A percentile compares a stretch with the other conserved stretches of the same genome.
Evolutionary conservation across 2,888 invertebrate species (phyloP).

Genomic region (Seira musarum): DNA sequence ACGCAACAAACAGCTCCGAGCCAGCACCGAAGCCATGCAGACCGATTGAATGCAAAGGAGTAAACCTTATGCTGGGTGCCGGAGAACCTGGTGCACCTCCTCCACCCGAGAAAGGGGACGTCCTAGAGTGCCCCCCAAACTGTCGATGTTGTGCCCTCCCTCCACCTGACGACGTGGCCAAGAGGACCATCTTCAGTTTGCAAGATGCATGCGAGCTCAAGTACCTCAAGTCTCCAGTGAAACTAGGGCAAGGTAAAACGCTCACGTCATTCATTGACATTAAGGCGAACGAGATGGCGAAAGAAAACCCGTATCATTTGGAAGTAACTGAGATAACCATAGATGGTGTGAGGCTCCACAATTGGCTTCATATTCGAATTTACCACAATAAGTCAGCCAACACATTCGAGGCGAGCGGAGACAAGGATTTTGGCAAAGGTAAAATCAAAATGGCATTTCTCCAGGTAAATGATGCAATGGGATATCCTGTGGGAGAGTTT

Average conservation of each 20-base stretch:
- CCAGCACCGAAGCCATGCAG: no score
- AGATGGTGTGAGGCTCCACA: slow-evolving; percentile 39
- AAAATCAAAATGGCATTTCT: slow-evolving; percentile 50
- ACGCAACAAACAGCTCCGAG: no score
- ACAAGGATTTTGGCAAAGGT: slow-evolving; percentile 26
- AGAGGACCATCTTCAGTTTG: slow-evolving; percentile 31
- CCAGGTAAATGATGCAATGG: slow-evolving; percentile 38
- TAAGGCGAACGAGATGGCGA: not conserved
- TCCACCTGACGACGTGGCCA: not conserved
- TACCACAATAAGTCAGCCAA: not conserved
- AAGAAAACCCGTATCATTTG: slow-evolving; percentile 43
- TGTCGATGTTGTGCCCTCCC: slow-evolving; percentile 19
- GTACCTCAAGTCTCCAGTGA: slow-evolving; percentile 34
- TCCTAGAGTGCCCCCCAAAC: not conserved
- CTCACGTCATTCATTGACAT: not conserved
- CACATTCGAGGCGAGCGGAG: no score
- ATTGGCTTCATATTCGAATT: slow-evolving; percentile 55
- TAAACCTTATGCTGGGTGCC: no score
- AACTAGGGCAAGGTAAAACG: not conserved
- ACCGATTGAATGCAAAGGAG: no score
- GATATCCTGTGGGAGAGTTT: slow-evolving; percentile 56
- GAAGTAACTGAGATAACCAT: slow-evolving; percentile 43
- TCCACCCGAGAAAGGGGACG: not conserved
- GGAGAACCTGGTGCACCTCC: not conserved
- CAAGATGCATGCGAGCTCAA: slow-evolving; percentile 50